A percentile compares a stretch with the other conserved stretches of the same genome.
Evolutionary conservation across 37 sponge, comb jelly and placozoan genomes (phyloP).

Genomic region (Axinella damicornis): DNA sequence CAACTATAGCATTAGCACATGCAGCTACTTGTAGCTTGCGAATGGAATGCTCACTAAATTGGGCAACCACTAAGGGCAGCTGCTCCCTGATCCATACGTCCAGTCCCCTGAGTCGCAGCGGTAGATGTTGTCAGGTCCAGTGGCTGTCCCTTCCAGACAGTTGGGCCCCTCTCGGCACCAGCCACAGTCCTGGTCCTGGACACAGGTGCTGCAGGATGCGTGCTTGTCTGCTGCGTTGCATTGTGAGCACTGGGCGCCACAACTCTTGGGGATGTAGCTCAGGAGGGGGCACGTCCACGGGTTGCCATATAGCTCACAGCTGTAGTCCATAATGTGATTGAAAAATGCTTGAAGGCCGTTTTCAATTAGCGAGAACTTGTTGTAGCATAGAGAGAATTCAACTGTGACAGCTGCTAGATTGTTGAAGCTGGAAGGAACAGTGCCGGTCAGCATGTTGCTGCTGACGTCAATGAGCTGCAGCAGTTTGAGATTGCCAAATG

Average conservation of each 20-base stretch:
- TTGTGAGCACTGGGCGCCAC: conserved; percentile 53
- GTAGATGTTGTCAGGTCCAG: conserved; percentile 43
- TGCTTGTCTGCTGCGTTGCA: conserved; percentile 73
- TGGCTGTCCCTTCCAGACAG: conserved; percentile 65
- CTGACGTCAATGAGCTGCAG: conserved; percentile 63
- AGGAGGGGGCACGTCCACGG: conserved; percentile 88
- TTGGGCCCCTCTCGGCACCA: conserved; percentile 73
- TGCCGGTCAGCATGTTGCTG: conserved; percentile 61
- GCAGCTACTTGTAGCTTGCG: no score
- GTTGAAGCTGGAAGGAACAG: conserved; percentile 61
- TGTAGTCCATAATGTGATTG: conserved; percentile 54
- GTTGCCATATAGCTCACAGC: conserved; percentile 77
- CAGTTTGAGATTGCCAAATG: conserved; percentile 48
- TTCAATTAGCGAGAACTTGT: conserved; percentile 58
- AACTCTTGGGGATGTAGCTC: conserved; percentile 49
- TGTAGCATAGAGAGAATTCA: conserved; percentile 66
- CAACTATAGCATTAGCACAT: no score
- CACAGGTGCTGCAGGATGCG: conserved; percentile 53
- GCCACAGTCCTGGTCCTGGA: conserved; percentile 56
- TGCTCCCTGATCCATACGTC: conserved; percentile 39
- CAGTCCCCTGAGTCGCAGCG: conserved; percentile 54
- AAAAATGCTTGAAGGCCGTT: conserved; percentile 60
- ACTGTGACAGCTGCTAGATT: conserved; percentile 22
- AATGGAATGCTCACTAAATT: no score
- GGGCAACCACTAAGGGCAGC: no score